phyloP scores from a whole-genome alignment of 2,113 vertebrate genomes.

The Pteropus alecto region DNA sequence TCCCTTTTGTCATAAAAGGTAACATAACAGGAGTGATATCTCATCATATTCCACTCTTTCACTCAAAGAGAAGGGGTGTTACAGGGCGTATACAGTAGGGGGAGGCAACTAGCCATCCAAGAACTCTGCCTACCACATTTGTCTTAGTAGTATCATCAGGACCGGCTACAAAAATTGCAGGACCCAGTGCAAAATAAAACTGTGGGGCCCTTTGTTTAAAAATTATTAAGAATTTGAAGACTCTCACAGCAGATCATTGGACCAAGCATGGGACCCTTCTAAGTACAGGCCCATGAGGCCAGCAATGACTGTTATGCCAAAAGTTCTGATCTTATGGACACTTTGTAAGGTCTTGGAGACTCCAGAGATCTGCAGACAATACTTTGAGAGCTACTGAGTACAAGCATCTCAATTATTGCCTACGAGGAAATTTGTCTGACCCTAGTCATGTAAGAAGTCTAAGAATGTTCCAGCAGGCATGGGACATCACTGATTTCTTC shows the following conservation, averaged over 20 bases:
- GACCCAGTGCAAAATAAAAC: neutral
- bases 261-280: neutral
- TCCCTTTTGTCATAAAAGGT: neutral
- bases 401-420: neutral
- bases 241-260: neutral
- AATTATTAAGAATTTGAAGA: neutral
- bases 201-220: neutral
- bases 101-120: no score
- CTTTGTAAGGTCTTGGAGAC: neutral
- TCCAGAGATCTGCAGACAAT: rapidly evolving
- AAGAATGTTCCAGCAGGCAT: neutral
- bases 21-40: rapidly evolving
- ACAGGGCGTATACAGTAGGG: no score
- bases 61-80: neutral
- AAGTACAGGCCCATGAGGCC: neutral
- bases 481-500: neutral
- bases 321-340: no score
- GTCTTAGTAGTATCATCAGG: neutral
- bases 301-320: no score
- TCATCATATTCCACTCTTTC: neutral
- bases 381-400: neutral
- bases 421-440: no score
- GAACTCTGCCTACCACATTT: no score
- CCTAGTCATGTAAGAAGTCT: neutral
- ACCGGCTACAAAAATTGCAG: neutral